phyloP scores from a whole-genome alignment of 2,888 invertebrate genomes.

The Ommatoiulus sabulosus region DNA sequence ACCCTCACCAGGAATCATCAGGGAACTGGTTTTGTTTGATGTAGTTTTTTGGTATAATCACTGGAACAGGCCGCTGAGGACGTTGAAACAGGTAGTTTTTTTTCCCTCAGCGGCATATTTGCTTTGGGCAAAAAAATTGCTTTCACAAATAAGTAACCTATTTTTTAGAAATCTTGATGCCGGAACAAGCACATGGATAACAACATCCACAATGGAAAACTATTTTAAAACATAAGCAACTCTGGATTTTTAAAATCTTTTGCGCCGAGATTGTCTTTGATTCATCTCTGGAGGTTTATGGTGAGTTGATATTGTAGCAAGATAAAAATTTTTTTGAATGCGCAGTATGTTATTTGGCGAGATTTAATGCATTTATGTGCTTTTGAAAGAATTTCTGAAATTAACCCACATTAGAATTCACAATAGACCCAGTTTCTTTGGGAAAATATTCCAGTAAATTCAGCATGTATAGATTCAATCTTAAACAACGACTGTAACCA shows the following conservation, averaged over 20 bases:
- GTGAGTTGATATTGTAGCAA: not conserved
- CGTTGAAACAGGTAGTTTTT: not conserved
- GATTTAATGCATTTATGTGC: too few species aligned
- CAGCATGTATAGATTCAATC: too few species aligned
- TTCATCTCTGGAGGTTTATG: not conserved
- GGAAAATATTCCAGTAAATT: too few species aligned
- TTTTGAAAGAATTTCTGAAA: not conserved
- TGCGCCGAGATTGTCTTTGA: not conserved
- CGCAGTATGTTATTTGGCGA: too few species aligned
- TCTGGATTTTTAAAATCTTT: not conserved
- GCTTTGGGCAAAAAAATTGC: not conserved
- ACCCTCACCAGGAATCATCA: not conserved
- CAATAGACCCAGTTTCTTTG: too few species aligned
- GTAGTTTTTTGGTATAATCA: too few species aligned
- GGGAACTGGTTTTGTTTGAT: not conserved
- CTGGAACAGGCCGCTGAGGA: not conserved
- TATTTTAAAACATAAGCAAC: not conserved
- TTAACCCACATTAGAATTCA: not conserved
- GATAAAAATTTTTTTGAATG: not conserved
- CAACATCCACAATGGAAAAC: not conserved
- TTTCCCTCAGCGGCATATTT: not conserved
- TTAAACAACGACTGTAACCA: too few species aligned
- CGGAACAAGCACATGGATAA: not conserved
- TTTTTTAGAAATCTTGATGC: not conserved
- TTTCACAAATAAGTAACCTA: constrained; percentile 10